Evolutionary conservation across 1,140 invertebrate species (phyloP).

Genomic region (Drosophila novamexicana): DNA sequence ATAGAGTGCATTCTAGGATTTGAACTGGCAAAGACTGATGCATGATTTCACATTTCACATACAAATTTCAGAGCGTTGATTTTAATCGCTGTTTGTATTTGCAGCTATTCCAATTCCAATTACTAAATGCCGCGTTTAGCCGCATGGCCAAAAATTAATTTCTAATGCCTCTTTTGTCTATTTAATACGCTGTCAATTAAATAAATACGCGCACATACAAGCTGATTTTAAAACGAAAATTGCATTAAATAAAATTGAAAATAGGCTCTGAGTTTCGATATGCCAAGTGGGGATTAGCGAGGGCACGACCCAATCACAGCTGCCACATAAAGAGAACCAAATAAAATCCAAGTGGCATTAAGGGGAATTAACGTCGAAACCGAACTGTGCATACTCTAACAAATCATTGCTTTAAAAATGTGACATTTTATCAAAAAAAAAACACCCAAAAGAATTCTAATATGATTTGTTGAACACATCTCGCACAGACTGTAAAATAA

Average conservation of each 20-base stretch:
- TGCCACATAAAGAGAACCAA: constrained; percentile 39
- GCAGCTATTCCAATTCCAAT: constrained; percentile 17
- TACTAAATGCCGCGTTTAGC: constrained; percentile 41
- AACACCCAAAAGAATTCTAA: no score
- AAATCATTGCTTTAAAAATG: neutral
- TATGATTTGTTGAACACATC: no score
- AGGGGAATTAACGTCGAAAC: neutral
- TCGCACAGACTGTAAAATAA: no score
- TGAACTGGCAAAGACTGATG: constrained; percentile 35
- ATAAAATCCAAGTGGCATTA: constrained; percentile 30
- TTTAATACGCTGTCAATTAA: constrained; percentile 69
- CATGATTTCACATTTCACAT: constrained; percentile 39
- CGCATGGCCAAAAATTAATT: constrained; percentile 71
- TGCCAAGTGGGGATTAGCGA: constrained; percentile 65
- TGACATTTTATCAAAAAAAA: no score
- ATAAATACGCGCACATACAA: constrained; percentile 39
- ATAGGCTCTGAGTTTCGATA: constrained; percentile 56
- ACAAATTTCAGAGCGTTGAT: constrained; percentile 38
- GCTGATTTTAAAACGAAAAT: constrained; percentile 45
- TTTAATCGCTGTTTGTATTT: constrained; percentile 28
- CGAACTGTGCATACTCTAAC: constrained; percentile 2
- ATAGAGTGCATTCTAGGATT: constrained; percentile 64
- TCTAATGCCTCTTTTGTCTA: constrained; percentile 59
- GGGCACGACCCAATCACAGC: constrained; percentile 60
- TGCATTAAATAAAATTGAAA: constrained; percentile 75